Percentiles rank a stretch among this genome's conserved stretches.
Conservation (phyloP, 2,113 vertebrate species). For the Hemiprocne comata region DNA sequence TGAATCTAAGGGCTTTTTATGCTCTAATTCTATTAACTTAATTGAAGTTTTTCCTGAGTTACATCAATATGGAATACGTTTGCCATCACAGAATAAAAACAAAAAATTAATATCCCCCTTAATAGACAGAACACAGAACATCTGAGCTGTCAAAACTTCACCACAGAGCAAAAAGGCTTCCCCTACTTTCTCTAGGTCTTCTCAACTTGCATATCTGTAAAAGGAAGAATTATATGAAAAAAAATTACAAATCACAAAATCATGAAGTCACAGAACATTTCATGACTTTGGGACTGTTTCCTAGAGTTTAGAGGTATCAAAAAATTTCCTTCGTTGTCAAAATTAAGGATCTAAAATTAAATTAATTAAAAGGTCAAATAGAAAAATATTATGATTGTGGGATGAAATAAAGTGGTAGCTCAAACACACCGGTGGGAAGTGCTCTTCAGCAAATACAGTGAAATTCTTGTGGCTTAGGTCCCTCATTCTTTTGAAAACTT, state of each 20-base stretch:
- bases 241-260: background rate
- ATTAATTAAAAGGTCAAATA: background rate
- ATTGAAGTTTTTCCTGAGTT: background rate
- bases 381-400: background rate
- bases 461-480: background rate
- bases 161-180: background rate
- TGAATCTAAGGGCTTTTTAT: background rate
- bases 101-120: background rate
- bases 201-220: slow-evolving; percentile 42
- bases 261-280: background rate
- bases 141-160: background rate
- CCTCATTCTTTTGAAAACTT: background rate
- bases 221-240: background rate
- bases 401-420: background rate
- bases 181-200: background rate
- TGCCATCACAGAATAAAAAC: background rate
- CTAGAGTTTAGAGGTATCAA: background rate
- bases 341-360: background rate
- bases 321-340: background rate
- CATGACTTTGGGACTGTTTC: background rate
- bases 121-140: background rate
- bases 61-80: background rate
- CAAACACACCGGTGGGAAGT: background rate
- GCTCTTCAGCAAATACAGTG: background rate
- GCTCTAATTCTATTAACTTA: background rate